phyloP scores from a whole-genome alignment of 1,140 invertebrate species.

The Antheraea mylitta region DNA sequence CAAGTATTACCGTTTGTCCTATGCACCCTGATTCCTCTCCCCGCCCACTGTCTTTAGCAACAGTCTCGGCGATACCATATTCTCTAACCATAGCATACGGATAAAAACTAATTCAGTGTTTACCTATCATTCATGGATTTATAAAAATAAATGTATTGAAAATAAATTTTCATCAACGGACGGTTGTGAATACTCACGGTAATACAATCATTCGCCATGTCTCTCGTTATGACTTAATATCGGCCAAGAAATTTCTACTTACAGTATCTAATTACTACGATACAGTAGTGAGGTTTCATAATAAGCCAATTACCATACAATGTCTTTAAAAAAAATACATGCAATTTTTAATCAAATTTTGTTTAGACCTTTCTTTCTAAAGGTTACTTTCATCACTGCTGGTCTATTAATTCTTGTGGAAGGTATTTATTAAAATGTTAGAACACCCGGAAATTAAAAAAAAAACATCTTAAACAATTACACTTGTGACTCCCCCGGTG shows the following conservation, averaged over 20 bases:
- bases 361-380: not conserved
- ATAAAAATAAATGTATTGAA: conserved; percentile 11
- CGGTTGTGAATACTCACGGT: conserved; percentile 35
- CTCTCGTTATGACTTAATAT: no score
- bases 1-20: conserved; percentile 10
- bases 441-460: no score
- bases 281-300: no score
- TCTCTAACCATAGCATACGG: not conserved
- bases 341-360: not conserved
- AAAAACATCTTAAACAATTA: no score
- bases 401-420: no score
- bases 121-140: no score
- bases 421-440: no score
- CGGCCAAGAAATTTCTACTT: no score
- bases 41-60: conserved; percentile 35
- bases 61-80: conserved; percentile 48
- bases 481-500: no score
- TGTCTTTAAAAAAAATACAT: not conserved
- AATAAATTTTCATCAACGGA: conserved; percentile 26
- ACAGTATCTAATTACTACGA: no score
- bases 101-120: not conserved
- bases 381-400: no score
- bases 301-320: no score
- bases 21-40: conserved; percentile 25
- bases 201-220: not conserved